These are phyloP conservation scores for Epizoanthus ramosus DNA, from an alignment of 92 coral and sea anemone genomes.

Conservation along the genomic window DNA sequence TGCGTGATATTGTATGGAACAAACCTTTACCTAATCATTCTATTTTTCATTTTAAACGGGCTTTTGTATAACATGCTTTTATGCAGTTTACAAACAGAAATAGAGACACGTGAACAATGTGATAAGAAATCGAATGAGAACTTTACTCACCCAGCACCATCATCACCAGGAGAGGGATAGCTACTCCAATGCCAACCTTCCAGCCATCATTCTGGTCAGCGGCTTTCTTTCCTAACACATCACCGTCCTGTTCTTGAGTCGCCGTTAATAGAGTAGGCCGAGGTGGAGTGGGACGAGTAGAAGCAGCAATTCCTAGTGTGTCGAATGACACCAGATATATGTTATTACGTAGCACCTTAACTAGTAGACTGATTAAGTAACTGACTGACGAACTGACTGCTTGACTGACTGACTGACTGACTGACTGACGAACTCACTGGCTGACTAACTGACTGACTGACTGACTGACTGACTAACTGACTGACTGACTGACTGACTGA, in stretches of 20 bases:
- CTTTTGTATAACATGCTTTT: too few species aligned
- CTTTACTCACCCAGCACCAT: slow-evolving; percentile 3
- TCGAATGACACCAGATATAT: background rate
- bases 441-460: background rate
- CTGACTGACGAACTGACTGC: background rate
- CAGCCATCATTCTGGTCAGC: slow-evolving; percentile 19
- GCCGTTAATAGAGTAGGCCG: slow-evolving; percentile 14
- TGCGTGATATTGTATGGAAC: too few species aligned
- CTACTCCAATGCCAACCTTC: slow-evolving; percentile 22
- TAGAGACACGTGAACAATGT: too few species aligned
- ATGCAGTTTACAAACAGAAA: too few species aligned
- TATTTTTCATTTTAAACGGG: too few species aligned
- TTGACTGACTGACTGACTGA: background rate
- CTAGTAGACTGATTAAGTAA: background rate
- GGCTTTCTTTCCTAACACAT: slow-evolving; percentile 3
- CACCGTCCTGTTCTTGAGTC: background rate
- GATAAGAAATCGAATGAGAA: too few species aligned
- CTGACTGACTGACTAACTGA: background rate
- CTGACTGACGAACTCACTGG: too few species aligned
- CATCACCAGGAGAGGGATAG: background rate
- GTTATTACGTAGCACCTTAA: background rate
- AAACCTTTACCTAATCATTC: too few species aligned
- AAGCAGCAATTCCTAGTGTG: background rate
- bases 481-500: background rate
- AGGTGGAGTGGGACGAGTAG: slow-evolving; percentile 4